phyloP scores from a whole-genome alignment of 2,888 invertebrate genomes.

The Nebria brevicollis region DNA sequence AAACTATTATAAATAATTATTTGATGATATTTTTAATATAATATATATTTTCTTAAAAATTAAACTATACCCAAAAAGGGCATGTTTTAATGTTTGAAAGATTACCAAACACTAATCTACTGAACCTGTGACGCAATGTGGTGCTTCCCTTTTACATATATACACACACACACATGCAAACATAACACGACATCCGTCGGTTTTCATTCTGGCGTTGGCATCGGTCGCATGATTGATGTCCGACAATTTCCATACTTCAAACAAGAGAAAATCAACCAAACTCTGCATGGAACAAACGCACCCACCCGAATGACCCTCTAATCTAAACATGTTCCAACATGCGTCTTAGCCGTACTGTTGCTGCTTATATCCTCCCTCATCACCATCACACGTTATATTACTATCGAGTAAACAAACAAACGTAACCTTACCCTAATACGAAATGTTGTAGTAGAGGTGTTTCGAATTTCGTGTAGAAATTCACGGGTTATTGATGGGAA shows the following conservation, averaged over 20 bases:
- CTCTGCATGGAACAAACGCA: not conserved
- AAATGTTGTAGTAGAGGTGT: not conserved
- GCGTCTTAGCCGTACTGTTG: not conserved
- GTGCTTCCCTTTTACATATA: not conserved
- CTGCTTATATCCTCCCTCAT: not conserved
- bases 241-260: constrained; percentile 42
- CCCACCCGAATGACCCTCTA: not conserved
- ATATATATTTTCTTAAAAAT: too few species aligned
- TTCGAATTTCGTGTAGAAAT: not conserved
- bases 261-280: constrained; percentile 39
- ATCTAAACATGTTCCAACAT: not conserved
- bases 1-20: too few species aligned
- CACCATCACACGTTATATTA: not conserved
- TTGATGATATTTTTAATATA: too few species aligned
- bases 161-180: not conserved
- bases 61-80: too few species aligned
- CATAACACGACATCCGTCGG: constrained; percentile 2
- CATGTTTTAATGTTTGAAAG: too few species aligned
- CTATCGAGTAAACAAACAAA: not conserved
- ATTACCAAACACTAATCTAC: not conserved
- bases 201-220: constrained; percentile 1
- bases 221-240: constrained; percentile 36
- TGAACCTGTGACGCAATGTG: not conserved
- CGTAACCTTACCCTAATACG: not conserved
- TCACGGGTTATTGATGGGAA: not conserved